Evolutionary conservation across 2,797 vertebrate genomes (phyloP).

Genomic region (Hydrophis major): DNA sequence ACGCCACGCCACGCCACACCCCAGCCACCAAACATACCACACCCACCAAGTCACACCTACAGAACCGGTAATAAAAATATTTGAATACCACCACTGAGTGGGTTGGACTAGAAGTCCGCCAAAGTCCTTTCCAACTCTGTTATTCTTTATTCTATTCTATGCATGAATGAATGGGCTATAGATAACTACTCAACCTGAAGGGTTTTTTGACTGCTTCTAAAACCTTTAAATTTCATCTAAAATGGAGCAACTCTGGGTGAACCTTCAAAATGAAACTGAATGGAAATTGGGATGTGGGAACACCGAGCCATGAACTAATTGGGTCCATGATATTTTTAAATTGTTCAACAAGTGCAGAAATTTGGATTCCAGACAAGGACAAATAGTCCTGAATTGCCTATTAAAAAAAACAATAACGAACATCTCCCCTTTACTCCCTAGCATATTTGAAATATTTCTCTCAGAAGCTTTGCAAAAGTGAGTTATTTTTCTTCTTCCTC

Average conservation of each 20-base stretch:
- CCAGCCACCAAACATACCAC: no score
- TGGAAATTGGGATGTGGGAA: neutral
- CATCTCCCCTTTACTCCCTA: neutral
- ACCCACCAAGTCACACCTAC: no score
- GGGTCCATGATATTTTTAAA: neutral
- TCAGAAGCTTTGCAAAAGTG: neutral
- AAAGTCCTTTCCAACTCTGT: neutral
- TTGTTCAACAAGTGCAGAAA: neutral
- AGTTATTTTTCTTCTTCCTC: neutral
- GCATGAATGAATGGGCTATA: neutral
- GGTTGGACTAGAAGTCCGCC: neutral
- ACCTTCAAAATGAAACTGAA: neutral
- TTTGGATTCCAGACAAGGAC: neutral
- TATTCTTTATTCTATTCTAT: neutral
- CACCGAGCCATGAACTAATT: neutral
- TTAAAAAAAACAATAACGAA: neutral
- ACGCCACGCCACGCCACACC: no score
- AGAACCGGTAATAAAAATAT: no score
- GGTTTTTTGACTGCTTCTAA: neutral
- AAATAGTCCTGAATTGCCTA: neutral
- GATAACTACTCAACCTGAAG: neutral
- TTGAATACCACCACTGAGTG: no score
- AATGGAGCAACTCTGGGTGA: neutral
- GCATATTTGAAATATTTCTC: conserved; percentile 16
- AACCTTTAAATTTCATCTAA: neutral